These are phyloP conservation scores for Eupithecia exiguata DNA, from an alignment of 2,888 invertebrate genomes.

Conservation along the genomic window DNA sequence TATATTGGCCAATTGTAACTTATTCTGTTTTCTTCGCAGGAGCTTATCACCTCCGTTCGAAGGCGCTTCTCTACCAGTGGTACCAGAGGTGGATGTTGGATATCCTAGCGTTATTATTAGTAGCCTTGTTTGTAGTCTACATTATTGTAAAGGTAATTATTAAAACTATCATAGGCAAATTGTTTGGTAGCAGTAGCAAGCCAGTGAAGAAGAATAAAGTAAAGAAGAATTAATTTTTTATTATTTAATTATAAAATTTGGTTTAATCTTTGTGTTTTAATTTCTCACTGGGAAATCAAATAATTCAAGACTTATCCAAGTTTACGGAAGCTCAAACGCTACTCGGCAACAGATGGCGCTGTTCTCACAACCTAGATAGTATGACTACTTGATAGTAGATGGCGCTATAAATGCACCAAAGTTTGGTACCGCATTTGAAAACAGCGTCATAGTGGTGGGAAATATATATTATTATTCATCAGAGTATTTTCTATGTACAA, in stretches of 20 bases:
- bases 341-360: not conserved
- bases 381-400: not conserved
- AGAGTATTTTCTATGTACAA: too few relatives aligned
- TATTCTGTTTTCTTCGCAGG: conserved; percentile 46
- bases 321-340: not conserved
- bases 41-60: conserved; percentile 59
- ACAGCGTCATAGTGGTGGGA: not conserved
- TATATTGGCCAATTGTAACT: too few relatives aligned
- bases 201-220: conserved; percentile 1
- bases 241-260: not conserved
- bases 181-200: not conserved
- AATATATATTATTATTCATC: too few relatives aligned
- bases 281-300: not conserved
- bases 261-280: not conserved
- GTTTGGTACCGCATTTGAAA: not conserved
- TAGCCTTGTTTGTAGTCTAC: conserved; percentile 20
- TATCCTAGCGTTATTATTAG: conserved; percentile 44
- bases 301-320: not conserved
- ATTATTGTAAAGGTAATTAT: conserved; percentile 23
- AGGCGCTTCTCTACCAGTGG: conserved; percentile 55
- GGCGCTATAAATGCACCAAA: not conserved
- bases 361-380: not conserved
- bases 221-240: not conserved
- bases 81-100: conserved; percentile 61
- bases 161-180: conserved; percentile 5